A percentile compares a stretch with the other conserved stretches of the same genome.
Evolutionary conservation across 2,888 invertebrate species (phyloP).

Genomic region (Aelia acuminata): DNA sequence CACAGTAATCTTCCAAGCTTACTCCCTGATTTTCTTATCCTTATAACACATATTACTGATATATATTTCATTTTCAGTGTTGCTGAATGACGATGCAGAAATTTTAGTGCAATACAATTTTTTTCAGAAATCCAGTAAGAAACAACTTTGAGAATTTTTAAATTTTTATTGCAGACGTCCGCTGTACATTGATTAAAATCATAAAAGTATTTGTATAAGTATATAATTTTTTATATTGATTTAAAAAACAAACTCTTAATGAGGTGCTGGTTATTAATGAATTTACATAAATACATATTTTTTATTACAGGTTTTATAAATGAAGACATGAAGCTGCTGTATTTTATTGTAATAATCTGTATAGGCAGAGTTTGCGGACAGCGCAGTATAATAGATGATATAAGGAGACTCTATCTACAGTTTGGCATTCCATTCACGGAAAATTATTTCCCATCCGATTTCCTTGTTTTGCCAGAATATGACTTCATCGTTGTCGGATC

Average conservation of each 20-base stretch:
- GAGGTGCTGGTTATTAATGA: not conserved
- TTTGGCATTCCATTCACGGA: conserved; percentile 65
- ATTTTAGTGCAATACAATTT: not conserved
- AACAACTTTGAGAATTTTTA: not conserved
- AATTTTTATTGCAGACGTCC: not conserved
- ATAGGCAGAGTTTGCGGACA: conserved; percentile 1
- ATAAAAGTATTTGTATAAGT: not conserved
- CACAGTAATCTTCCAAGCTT: no score
- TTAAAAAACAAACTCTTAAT: not conserved
- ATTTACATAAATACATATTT: not conserved
- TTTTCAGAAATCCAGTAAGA: not conserved
- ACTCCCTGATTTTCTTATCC: no score
- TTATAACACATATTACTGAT: no score
- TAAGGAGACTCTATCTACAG: conserved; percentile 61
- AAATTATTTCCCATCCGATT: conserved; percentile 65
- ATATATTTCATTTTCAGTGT: not conserved
- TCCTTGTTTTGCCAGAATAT: conserved; percentile 70
- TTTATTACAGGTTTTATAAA: conserved; percentile 13
- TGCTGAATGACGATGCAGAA: not conserved
- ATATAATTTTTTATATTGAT: not conserved
- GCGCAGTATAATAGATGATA: conserved; percentile 26
- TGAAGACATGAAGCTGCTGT: conserved; percentile 1
- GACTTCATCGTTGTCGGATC: conserved; percentile 77
- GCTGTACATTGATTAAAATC: not conserved
- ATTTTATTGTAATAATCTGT: not conserved